These are phyloP conservation scores for Gari tellinella DNA, from an alignment of 2,888 invertebrate species.

Conservation along the genomic window DNA sequence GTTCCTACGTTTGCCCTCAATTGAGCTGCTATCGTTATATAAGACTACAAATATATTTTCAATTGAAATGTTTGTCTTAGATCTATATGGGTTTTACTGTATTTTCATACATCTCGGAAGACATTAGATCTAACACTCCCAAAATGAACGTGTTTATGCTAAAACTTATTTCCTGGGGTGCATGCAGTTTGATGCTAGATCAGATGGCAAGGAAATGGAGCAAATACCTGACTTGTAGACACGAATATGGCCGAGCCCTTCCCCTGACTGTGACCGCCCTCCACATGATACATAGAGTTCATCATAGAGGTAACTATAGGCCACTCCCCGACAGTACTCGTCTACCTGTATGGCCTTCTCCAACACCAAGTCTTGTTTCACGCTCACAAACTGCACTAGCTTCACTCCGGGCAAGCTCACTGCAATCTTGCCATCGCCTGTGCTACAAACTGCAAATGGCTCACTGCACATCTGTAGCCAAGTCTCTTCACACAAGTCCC, in stretches of 20 bases:
- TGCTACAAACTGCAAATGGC: slow-evolving; percentile 31
- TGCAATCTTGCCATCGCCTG: slow-evolving; percentile 10
- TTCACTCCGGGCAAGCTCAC: slow-evolving; percentile 29
- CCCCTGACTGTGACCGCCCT: slow-evolving; percentile 25
- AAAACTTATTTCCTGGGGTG: too few relatives aligned
- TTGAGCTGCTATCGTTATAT: too few relatives aligned
- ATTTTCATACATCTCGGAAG: too few relatives aligned
- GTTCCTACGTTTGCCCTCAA: too few relatives aligned
- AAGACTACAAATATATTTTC: too few relatives aligned
- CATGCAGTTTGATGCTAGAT: too few relatives aligned
- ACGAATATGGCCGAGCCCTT: slow-evolving; percentile 40
- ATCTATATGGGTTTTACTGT: too few relatives aligned
- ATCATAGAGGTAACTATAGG: slow-evolving; percentile 15
- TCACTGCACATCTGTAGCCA: slow-evolving; percentile 9
- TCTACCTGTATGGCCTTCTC: slow-evolving; percentile 12
- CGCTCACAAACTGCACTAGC: slow-evolving; percentile 3
- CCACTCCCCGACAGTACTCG: slow-evolving; percentile 39
- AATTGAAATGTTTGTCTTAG: too few relatives aligned
- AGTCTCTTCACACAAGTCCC: too few relatives aligned
- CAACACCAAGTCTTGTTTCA: not conserved
- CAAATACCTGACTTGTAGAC: slow-evolving; percentile 9
- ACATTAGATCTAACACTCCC: too few relatives aligned
- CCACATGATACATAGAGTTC: slow-evolving; percentile 44
- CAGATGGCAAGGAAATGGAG: too few relatives aligned
- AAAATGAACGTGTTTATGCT: too few relatives aligned